Percentiles rank a stretch among this genome's conserved stretches.
Conservation (phyloP, 2,113 vertebrate genomes). For the Lasiurus borealis region DNA sequence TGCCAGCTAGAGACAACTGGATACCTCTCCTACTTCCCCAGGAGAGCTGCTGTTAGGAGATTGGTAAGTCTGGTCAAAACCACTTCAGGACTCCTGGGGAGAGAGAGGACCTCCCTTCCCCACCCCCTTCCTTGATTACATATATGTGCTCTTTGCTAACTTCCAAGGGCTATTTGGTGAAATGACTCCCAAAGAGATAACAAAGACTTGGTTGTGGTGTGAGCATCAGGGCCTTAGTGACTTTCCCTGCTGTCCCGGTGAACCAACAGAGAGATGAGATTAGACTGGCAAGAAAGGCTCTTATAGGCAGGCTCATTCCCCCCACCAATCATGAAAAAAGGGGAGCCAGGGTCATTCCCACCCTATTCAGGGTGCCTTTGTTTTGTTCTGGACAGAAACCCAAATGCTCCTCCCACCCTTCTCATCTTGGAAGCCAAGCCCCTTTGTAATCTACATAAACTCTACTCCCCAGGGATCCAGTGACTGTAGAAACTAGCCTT, state of each 20-base stretch:
- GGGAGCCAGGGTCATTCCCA: not conserved
- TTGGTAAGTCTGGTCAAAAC: not conserved
- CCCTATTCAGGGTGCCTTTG: not conserved
- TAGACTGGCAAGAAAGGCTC: not conserved
- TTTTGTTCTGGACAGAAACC: not conserved
- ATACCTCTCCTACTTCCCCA: not conserved
- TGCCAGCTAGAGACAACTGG: not conserved
- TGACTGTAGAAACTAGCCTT: not conserved
- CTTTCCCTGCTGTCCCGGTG: not conserved
- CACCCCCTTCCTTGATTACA: not conserved
- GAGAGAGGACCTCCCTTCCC: not conserved
- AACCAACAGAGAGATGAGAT: not conserved
- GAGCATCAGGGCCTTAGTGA: not conserved
- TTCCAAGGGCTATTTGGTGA: not conserved
- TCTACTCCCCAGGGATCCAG: not conserved
- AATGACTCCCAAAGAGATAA: not conserved
- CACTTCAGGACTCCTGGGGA: not conserved
- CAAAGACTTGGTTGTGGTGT: not conserved
- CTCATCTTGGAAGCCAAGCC: conserved; percentile 36
- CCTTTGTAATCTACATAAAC: conserved; percentile 38
- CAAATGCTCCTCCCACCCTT: conserved; percentile 56
- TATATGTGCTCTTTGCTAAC: not conserved
- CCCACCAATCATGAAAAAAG: not conserved
- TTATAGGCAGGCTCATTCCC: not conserved
- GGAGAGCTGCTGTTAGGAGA: not conserved